A percentile compares a stretch with the other conserved stretches of the same genome.
Conservation (phyloP, 2,888 invertebrate genomes). For the Ochropleura leucogaster region DNA sequence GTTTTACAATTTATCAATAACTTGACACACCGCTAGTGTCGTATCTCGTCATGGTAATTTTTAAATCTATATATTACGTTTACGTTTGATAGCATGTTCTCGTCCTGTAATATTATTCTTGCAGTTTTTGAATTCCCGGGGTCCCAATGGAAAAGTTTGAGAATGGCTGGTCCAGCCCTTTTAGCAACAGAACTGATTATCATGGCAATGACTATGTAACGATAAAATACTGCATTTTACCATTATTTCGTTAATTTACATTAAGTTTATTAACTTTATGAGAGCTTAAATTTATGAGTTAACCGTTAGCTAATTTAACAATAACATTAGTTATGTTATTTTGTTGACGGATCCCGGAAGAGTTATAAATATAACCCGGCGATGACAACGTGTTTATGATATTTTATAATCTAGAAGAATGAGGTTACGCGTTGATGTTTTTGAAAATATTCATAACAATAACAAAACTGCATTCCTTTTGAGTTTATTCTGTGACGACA, state of each 20-base stretch:
- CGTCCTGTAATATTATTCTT: neutral
- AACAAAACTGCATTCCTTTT: conserved; percentile 25
- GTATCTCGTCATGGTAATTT: neutral
- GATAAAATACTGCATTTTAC: neutral
- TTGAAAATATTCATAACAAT: conserved; percentile 24
- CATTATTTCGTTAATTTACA: neutral
- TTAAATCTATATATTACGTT: no score
- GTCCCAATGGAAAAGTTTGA: neutral
- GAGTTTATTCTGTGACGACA: conserved; percentile 12
- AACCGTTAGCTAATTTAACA: neutral
- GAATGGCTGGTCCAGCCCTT: neutral
- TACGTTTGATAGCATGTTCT: no score
- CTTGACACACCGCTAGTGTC: neutral
- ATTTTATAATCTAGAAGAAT: conserved; percentile 21
- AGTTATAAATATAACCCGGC: neutral
- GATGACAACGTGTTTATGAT: conserved; percentile 39
- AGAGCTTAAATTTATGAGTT: neutral
- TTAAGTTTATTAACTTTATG: neutral
- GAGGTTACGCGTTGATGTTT: conserved; percentile 11
- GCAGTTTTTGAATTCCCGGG: neutral
- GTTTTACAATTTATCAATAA: neutral
- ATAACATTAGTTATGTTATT: neutral
- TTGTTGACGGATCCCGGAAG: conserved; percentile 6
- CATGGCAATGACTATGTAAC: neutral
- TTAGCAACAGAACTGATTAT: neutral